Evolutionary conservation across 2,888 invertebrate genomes (phyloP).

Genomic region (Nesidiocoris tenuis): DNA sequence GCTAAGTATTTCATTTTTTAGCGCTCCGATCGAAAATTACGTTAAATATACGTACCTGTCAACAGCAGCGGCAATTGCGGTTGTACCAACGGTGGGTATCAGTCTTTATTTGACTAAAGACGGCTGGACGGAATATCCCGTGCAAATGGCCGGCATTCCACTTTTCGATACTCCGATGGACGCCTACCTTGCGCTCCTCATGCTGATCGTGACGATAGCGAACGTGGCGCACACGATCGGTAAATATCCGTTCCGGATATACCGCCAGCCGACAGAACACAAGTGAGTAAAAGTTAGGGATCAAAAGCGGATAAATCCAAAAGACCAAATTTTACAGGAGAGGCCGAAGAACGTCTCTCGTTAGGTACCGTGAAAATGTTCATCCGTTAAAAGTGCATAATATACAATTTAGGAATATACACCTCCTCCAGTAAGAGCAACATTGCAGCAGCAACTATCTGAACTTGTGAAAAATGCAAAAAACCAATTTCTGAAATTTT

Average conservation of each 20-base stretch:
- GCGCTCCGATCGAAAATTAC: slow-evolving; percentile 14
- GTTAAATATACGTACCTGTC: neutral
- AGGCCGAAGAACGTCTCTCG: too few species aligned
- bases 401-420: too few species aligned
- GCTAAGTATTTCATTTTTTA: too few species aligned
- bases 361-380: too few species aligned
- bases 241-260: slow-evolving; percentile 18
- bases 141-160: neutral
- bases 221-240: slow-evolving; percentile 14
- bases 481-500: too few species aligned
- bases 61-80: neutral
- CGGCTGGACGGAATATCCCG: neutral
- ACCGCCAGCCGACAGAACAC: slow-evolving; percentile 16
- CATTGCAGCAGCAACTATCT: too few species aligned
- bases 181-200: neutral
- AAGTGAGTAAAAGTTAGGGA: neutral
- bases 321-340: too few species aligned
- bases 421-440: too few species aligned
- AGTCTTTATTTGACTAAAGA: neutral
- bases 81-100: neutral
- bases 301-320: too few species aligned
- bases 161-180: slow-evolving; percentile 1
- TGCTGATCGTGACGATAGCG: neutral
- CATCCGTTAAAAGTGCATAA: too few species aligned
- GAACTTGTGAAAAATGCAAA: too few species aligned